Evolutionary conservation across 1,140 invertebrate species (phyloP), one percentile per base, ranked within the genome.

Genomic region (Macrocentrus cingulum): DNA sequence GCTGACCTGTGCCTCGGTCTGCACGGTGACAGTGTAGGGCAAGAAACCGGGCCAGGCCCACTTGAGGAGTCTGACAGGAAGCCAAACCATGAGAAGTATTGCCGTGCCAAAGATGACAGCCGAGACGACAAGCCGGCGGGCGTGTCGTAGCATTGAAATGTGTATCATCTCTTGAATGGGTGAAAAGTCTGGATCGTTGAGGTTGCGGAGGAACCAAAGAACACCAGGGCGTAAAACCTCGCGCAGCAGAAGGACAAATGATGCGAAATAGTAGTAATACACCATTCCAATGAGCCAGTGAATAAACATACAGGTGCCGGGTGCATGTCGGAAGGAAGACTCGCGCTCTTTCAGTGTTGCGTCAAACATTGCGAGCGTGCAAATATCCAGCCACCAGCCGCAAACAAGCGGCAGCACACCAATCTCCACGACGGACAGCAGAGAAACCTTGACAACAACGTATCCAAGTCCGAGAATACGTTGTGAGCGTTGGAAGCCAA

Each of bases 221-320:
- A 99, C 94, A 0, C 97, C 97, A 0, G 97, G 97, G 48, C 96
- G 81, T 5, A 99, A 72, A 2, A 99, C 93, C 81, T 99, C 97
- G 42, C 97, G 81, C 2, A 99, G 76, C 1, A 98, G 79, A 0
- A 98, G 82, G 32, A 99, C 94, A 71, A 99, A 99, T 0, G 95
- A 98, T 6, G 97, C 97, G 74, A 99, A 99, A 79, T 99, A 99
- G 77, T 99, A 99, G 11, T 99, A 95, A 76, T 98, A 99, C 1
- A 99, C 89, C 95, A 99, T 98, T 50, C 97, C 97, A n/a, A 97
- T 91, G 7, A 99, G 84, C 97, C 97, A 99, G 77, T 99, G 97
- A 48, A 99, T 90, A 70, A 99, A 99, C 84, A 98, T 94, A 0
- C 93, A 96, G 0, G 96, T 98, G 37, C 94, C 94, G 0, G 97